phyloP scores from a whole-genome alignment of 2,113 vertebrate species.

The Plotosus lineatus region DNA sequence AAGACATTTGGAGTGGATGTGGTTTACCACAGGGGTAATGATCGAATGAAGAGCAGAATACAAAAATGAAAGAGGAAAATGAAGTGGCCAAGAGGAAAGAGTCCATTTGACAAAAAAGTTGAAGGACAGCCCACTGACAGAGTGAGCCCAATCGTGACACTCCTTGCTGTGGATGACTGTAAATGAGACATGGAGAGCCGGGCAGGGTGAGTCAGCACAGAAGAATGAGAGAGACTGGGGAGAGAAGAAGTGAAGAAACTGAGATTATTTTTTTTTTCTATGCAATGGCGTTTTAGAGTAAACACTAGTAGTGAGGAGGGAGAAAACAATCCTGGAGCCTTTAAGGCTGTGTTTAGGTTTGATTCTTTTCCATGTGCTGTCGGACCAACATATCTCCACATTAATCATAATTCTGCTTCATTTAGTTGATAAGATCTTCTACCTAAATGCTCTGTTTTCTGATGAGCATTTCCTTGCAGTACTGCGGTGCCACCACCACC shows the following conservation, averaged over 20 bases:
- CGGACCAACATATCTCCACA: background rate
- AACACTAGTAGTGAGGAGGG: slow-evolving; percentile 50
- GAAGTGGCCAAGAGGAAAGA: slow-evolving; percentile 19
- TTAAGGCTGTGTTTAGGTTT: slow-evolving; percentile 3
- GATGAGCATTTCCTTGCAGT: slow-evolving; percentile 62
- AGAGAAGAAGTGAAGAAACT: slow-evolving; percentile 31
- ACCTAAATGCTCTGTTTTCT: slow-evolving; percentile 52
- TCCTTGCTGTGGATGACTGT: slow-evolving; percentile 39
- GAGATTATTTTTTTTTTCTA: slow-evolving; percentile 53
- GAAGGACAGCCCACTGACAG: slow-evolving; percentile 42
- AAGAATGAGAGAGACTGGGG: slow-evolving; percentile 27
- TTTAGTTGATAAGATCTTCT: slow-evolving; percentile 22
- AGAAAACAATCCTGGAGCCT: background rate
- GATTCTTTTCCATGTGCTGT: background rate
- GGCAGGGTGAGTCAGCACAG: slow-evolving; percentile 57
- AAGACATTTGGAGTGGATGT: slow-evolving; percentile 1
- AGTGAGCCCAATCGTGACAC: slow-evolving; percentile 39
- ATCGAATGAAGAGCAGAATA: background rate
- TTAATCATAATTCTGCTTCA: background rate
- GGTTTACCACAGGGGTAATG: background rate
- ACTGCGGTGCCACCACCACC: slow-evolving; percentile 69
- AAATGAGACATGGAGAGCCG: slow-evolving; percentile 32
- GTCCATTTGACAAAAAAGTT: slow-evolving; percentile 21
- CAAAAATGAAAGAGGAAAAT: slow-evolving; percentile 25
- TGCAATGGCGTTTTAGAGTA: slow-evolving; percentile 64